Percentiles rank a stretch among this genome's conserved stretches.
phyloP scores from a whole-genome alignment of 1,140 invertebrate genomes.

The Gonioctena quinquepunctata region DNA sequence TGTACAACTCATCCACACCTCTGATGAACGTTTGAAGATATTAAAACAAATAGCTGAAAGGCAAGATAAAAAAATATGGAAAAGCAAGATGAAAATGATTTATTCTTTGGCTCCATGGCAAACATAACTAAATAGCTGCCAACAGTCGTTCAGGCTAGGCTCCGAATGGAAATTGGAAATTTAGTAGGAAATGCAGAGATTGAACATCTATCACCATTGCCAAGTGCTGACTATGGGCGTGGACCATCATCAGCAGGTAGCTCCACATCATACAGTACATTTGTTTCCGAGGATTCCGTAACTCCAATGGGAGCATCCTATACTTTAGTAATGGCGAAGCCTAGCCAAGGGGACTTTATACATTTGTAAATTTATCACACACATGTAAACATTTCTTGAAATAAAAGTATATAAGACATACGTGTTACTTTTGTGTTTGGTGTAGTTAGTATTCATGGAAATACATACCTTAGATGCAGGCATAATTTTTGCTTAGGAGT shows the following conservation, averaged over 20 bases:
- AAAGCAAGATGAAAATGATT: slow-evolving; percentile 8
- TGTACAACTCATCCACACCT: not conserved
- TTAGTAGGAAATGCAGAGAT: not conserved
- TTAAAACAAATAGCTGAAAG: not conserved
- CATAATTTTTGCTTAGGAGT: not conserved
- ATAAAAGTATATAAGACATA: not conserved
- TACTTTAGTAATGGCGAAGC: not conserved
- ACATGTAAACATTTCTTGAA: not conserved
- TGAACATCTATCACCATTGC: not conserved
- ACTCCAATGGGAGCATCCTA: not conserved
- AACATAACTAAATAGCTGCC: slow-evolving; percentile 1
- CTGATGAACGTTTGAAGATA: not conserved
- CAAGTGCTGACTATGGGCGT: too few relatives aligned
- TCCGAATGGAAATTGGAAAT: not conserved
- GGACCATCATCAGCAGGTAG: too few relatives aligned
- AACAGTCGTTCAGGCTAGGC: not conserved
- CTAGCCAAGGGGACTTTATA: not conserved
- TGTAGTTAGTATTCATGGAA: not conserved
- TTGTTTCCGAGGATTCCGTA: not conserved
- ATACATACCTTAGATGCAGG: not conserved
- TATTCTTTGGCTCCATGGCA: not conserved
- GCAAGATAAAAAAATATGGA: not conserved
- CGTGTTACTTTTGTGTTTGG: not conserved
- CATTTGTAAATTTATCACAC: not conserved
- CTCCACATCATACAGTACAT: not conserved